Evolutionary conservation across 1,140 invertebrate species (phyloP), one percentile per base, ranked within the genome.

Genomic region (Hetaerina americana): DNA sequence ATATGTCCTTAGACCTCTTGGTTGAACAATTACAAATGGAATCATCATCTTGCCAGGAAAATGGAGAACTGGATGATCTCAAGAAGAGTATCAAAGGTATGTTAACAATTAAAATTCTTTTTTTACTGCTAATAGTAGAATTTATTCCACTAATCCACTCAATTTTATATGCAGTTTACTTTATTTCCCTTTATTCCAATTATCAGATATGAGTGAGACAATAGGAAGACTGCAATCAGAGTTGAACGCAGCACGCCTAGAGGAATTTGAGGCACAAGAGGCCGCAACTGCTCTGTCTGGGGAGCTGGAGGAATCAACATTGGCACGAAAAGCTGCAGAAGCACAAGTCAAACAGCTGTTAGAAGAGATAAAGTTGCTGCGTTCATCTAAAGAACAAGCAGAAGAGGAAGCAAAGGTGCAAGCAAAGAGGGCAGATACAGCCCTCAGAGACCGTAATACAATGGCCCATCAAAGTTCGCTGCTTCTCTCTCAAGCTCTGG

Each of bases 241-340:
- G 76, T 79, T 89, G 18, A 87, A 84, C 78, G 78, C 85, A 0
- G 85, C 86, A 0, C 83, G 84, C 25, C 80, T 90, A 57, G 84
- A 87, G 68, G 89, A 90, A 80, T 90, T 90, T 73, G 89, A 90
- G 76, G 87, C 89, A 0, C 87, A 87, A 69, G 89, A 90, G 77
- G 81, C 86, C 73, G 79, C 81, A 0, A 78, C 79, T 12, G 77
- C 82, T 5, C 73, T 84, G 15, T 80, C 80, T 0, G 76, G 80
- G 75, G 84, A 87, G 67, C 76, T 90, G 22, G 88, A 90, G 69
- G 79, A 57, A 57, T 57, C 15, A 3, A 57, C 22, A n/a, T 12
- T n/a, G 22, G 40, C 40, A 5, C 10, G 40, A 18, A 57, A 12
- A 57, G 22, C 15, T 18, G 40, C 40, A 5, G 40, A 80, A 66